phyloP scores from a whole-genome alignment of 2,888 invertebrate species.

The Troides helena region DNA sequence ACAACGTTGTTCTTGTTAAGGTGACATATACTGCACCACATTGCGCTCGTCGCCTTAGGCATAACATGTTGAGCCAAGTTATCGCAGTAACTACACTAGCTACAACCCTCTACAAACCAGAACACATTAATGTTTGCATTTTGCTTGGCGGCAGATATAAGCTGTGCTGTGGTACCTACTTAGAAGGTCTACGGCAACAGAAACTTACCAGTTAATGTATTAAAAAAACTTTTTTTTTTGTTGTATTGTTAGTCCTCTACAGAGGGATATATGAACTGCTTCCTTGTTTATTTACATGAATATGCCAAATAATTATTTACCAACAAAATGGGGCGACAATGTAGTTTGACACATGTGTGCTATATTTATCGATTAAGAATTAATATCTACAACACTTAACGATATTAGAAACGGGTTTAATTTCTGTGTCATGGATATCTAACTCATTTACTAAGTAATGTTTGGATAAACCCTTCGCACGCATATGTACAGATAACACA shows the following conservation, averaged over 20 bases:
- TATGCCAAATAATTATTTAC: not conserved
- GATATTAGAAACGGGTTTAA: conserved; percentile 57
- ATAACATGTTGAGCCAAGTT: no score
- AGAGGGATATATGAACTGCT: not conserved
- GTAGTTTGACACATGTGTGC: conserved; percentile 51
- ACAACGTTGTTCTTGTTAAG: no score
- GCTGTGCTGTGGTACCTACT: no score
- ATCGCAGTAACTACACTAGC: no score
- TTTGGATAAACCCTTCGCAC: conserved; percentile 9
- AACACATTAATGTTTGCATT: no score
- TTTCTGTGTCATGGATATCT: conserved; percentile 72
- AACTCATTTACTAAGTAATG: conserved; percentile 49
- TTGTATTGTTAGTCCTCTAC: not conserved
- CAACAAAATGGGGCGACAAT: not conserved
- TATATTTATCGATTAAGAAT: conserved; percentile 37
- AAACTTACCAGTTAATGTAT: no score
- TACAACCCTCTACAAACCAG: no score
- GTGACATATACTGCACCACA: no score
- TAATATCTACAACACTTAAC: conserved; percentile 39
- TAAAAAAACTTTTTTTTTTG: no score
- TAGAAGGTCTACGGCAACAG: no score
- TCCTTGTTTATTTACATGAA: not conserved
- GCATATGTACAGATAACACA: not conserved
- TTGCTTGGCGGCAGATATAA: no score
- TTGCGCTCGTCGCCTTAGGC: no score